Evolutionary conservation across 2,888 invertebrate genomes (phyloP).

Genomic region (Isoperla grammatica): DNA sequence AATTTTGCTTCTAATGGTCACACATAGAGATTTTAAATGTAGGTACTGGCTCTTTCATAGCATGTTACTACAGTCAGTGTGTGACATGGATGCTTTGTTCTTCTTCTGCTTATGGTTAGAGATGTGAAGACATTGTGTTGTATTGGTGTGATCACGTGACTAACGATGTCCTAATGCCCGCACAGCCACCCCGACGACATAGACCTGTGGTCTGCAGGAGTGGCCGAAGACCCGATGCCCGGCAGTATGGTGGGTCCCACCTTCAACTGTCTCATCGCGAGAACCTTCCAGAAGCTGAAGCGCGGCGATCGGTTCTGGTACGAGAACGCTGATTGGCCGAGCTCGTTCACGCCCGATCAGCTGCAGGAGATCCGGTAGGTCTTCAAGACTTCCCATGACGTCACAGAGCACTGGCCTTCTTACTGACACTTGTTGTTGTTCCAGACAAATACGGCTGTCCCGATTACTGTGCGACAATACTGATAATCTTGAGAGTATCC

Average conservation of each 20-base stretch:
- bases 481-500: constrained; percentile 43
- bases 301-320: constrained; percentile 51
- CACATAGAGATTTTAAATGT: no score
- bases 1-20: no score
- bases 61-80: no score
- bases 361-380: constrained; percentile 43
- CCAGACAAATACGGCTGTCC: constrained; percentile 37
- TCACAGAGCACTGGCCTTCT: no score
- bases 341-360: constrained; percentile 44
- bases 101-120: no score
- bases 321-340: constrained; percentile 44
- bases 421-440: no score
- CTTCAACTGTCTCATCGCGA: constrained; percentile 49
- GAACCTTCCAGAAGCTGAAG: constrained; percentile 44
- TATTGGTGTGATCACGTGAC: no score
- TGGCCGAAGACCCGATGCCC: constrained; percentile 45
- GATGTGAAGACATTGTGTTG: no score
- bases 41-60: no score
- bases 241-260: constrained; percentile 48
- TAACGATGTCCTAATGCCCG: no score
- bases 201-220: constrained; percentile 44
- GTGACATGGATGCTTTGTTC: no score
- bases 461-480: constrained; percentile 45
- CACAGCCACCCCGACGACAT: constrained; percentile 41
- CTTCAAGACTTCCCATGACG: no score